These are phyloP conservation scores for Escarpia spicata DNA, from an alignment of 2,888 invertebrate species.

Conservation along the genomic window DNA sequence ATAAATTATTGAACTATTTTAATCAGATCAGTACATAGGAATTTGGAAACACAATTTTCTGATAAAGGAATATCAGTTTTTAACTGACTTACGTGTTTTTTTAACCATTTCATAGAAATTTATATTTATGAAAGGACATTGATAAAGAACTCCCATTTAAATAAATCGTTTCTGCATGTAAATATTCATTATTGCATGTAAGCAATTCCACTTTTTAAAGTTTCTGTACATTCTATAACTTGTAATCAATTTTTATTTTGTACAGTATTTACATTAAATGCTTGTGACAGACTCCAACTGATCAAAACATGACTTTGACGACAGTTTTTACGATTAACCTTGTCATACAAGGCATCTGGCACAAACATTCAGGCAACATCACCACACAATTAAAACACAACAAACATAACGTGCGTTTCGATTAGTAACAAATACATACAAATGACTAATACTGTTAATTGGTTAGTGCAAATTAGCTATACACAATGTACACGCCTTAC, in stretches of 20 bases:
- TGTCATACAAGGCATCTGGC: neutral
- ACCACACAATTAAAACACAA: neutral
- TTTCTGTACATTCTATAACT: neutral
- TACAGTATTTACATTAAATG: neutral
- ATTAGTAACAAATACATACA: constrained; percentile 7
- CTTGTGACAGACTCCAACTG: neutral
- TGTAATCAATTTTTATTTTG: neutral
- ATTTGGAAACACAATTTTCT: neutral
- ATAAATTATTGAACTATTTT: neutral
- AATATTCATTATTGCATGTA: neutral
- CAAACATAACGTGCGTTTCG: neutral
- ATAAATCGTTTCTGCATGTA: neutral
- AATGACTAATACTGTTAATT: constrained; percentile 13
- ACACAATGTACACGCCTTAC: neutral
- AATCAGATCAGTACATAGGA: neutral
- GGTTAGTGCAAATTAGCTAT: constrained; percentile 13
- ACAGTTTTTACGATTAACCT: neutral
- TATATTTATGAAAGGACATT: neutral
- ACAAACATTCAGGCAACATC: neutral
- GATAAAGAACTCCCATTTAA: neutral
- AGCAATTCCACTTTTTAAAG: neutral
- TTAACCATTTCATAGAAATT: neutral
- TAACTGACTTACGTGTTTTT: neutral
- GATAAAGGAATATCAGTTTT: neutral
- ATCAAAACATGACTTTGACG: neutral